Evolutionary conservation across 1,140 invertebrate species (phyloP).

Genomic region (Brevipalpus yothersi): DNA sequence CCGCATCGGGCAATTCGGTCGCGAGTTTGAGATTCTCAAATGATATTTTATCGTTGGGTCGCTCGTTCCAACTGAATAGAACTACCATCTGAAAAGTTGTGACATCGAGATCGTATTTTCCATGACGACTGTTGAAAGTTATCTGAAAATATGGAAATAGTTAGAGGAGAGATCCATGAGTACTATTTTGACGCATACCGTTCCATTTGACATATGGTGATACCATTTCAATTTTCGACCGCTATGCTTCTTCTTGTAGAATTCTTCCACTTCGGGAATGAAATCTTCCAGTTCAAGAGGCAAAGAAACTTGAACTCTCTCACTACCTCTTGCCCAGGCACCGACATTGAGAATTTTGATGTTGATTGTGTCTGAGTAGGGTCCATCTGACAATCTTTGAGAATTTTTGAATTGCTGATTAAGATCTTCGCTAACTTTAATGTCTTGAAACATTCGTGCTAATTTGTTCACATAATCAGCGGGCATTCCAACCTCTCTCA

Average conservation of each 20-base stretch:
- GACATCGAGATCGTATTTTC: slow-evolving; percentile 89
- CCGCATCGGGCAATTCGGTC: slow-evolving; percentile 85
- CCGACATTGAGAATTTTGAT: slow-evolving; percentile 88
- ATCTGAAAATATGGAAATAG: slow-evolving; percentile 30
- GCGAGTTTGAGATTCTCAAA: slow-evolving; percentile 87
- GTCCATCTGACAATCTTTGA: slow-evolving; percentile 1
- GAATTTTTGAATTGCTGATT: slow-evolving; percentile 61
- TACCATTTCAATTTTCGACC: slow-evolving; percentile 98
- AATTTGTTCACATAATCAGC: slow-evolving; percentile 98
- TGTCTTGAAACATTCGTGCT: slow-evolving; percentile 65
- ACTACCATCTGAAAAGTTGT: slow-evolving; percentile 99
- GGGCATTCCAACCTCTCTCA: slow-evolving; percentile 77
- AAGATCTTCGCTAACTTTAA: slow-evolving; percentile 95
- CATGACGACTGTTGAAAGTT: slow-evolving; percentile 74
- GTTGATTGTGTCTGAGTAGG: slow-evolving; percentile 19
- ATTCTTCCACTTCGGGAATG: slow-evolving; percentile 69
- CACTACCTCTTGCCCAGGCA: slow-evolving; percentile 82
- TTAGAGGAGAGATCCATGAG: not conserved
- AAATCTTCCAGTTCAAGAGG: slow-evolving; percentile 93
- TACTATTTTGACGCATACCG: slow-evolving; percentile 24
- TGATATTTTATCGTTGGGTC: slow-evolving; percentile 64
- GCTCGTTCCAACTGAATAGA: slow-evolving; percentile 95
- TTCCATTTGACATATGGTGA: slow-evolving; percentile 98
- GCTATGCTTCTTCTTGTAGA: slow-evolving; percentile 53
- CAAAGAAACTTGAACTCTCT: slow-evolving; percentile 77